phyloP scores from a whole-genome alignment of 2,797 vertebrate species.

The Simalia tracyae region DNA sequence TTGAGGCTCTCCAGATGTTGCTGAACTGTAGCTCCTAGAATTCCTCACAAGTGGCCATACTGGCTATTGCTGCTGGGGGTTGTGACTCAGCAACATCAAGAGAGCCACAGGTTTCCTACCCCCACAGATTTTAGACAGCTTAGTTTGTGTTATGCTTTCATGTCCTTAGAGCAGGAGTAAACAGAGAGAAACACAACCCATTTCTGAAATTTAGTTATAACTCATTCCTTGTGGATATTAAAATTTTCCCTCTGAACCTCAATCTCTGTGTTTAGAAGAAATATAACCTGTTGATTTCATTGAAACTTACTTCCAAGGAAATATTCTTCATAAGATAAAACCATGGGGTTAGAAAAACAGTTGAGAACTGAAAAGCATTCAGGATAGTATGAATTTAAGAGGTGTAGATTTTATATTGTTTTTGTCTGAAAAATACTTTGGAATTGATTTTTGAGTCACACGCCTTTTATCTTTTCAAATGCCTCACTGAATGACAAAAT shows the following conservation, averaged over 20 bases:
- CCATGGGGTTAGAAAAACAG: not conserved
- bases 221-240: not conserved
- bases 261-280: not conserved
- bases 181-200: not conserved
- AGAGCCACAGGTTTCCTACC: not conserved
- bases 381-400: not conserved
- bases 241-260: not conserved
- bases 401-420: not conserved
- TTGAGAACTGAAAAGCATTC: not conserved
- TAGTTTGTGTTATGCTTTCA: not conserved
- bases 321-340: not conserved
- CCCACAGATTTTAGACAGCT: not conserved
- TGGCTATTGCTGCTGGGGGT: not conserved
- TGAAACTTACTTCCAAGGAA: not conserved
- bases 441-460: not conserved
- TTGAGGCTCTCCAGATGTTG: not conserved
- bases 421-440: not conserved
- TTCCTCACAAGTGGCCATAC: not conserved
- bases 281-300: not conserved
- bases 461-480: not conserved
- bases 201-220: not conserved
- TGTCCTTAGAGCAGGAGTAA: not conserved
- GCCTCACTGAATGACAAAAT: not conserved
- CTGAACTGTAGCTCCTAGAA: not conserved
- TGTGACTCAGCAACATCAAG: not conserved